Evolutionary conservation across 2,888 invertebrate species (phyloP).

Genomic region (Melieria crassipennis): DNA sequence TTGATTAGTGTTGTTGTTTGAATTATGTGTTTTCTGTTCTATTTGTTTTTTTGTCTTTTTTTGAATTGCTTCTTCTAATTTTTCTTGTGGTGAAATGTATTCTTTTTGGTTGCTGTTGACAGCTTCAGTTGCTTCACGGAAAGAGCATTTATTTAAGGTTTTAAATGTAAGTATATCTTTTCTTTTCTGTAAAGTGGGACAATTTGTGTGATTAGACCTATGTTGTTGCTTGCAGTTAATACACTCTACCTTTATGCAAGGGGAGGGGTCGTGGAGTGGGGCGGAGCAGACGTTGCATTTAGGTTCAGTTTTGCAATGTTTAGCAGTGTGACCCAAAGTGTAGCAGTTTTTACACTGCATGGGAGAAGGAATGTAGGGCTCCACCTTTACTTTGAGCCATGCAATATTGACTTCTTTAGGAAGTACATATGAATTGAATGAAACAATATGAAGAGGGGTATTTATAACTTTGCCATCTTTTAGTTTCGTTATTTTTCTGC

Average conservation of each 20-base stretch:
- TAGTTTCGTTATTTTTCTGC: background rate
- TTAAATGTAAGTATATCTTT: slow-evolving; percentile 1
- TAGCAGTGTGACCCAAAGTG: background rate
- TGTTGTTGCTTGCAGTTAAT: slow-evolving; percentile 5
- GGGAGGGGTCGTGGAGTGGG: background rate
- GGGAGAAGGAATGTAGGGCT: too few relatives aligned
- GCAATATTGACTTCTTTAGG: too few relatives aligned
- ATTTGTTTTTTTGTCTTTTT: background rate
- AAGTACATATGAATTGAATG: too few relatives aligned
- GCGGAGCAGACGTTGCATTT: slow-evolving; percentile 2
- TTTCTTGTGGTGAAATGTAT: background rate
- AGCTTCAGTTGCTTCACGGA: background rate
- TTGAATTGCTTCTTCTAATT: background rate
- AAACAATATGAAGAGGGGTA: background rate
- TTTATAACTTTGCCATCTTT: background rate
- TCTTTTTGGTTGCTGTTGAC: background rate
- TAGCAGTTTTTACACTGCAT: background rate
- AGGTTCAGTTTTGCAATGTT: background rate
- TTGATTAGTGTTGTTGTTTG: background rate
- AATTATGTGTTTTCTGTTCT: slow-evolving; percentile 1
- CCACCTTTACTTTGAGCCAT: too few relatives aligned
- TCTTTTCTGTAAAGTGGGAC: background rate
- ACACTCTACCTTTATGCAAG: background rate
- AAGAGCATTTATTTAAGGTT: background rate
- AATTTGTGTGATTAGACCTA: background rate